Evolutionary conservation across 1,140 invertebrate genomes (phyloP).

Genomic region (Antheraea pernyi): DNA sequence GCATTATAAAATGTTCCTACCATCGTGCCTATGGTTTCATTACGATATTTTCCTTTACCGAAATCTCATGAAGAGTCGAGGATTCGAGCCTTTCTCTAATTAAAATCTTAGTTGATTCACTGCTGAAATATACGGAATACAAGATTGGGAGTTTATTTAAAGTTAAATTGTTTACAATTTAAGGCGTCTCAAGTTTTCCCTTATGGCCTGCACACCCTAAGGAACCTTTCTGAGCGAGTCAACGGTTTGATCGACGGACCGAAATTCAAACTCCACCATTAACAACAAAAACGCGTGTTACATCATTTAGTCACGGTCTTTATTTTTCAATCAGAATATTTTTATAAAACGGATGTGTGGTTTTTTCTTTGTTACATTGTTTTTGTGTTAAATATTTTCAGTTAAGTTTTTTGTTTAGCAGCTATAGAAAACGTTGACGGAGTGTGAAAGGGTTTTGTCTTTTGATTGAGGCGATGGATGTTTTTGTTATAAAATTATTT

Average conservation of each 20-base stretch:
- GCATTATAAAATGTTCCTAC: no score
- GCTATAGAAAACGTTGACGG: conserved; percentile 35
- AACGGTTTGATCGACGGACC: neutral
- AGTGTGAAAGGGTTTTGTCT: conserved; percentile 65
- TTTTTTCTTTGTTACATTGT: conserved; percentile 43
- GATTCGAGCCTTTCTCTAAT: no score
- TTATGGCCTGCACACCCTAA: neutral
- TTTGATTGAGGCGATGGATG: conserved; percentile 58
- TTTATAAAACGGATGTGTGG: conserved; percentile 58
- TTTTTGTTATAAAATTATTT: conserved; percentile 20
- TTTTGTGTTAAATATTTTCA: conserved; percentile 22
- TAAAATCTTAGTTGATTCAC: no score
- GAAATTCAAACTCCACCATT: neutral
- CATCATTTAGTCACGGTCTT: conserved; percentile 57
- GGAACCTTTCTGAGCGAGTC: neutral
- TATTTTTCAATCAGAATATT: conserved; percentile 76
- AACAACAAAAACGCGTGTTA: conserved; percentile 19
- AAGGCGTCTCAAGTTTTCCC: neutral
- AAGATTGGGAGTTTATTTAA: no score
- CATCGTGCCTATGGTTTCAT: no score
- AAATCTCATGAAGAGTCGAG: no score
- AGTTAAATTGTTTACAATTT: no score
- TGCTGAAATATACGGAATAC: no score
- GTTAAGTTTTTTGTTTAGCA: conserved; percentile 40
- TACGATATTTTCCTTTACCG: no score